phyloP scores from a whole-genome alignment of 2,888 invertebrate genomes.

The Crossocerus cetratus region DNA sequence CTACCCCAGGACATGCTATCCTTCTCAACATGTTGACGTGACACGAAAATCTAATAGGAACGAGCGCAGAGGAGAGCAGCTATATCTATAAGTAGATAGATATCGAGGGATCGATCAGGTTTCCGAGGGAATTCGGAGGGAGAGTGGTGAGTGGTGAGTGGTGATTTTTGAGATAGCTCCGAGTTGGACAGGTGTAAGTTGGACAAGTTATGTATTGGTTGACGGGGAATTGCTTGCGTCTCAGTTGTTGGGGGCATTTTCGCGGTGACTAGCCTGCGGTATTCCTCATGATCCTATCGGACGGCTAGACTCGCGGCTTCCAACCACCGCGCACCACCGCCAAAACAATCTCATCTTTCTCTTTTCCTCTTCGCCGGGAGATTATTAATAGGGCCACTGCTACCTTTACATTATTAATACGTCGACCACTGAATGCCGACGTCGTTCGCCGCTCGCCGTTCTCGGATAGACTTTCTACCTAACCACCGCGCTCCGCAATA shows the following conservation, averaged over 20 bases:
- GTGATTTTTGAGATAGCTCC: too few relatives aligned
- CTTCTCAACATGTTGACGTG: too few relatives aligned
- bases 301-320: background rate
- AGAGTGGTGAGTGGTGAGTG: too few relatives aligned
- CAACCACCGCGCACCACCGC: too few relatives aligned
- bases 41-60: too few relatives aligned
- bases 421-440: conserved; percentile 4
- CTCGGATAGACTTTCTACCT: conserved; percentile 15
- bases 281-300: conserved; percentile 4
- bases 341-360: conserved; percentile 1
- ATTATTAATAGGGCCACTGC: conserved; percentile 12
- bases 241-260: background rate
- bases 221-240: background rate
- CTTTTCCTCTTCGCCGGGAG: background rate
- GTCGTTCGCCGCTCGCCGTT: too few relatives aligned
- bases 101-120: too few relatives aligned
- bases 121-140: too few relatives aligned
- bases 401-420: conserved; percentile 10
- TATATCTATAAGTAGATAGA: too few relatives aligned
- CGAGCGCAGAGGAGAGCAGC: too few relatives aligned
- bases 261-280: conserved; percentile 11
- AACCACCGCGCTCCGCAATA: background rate
- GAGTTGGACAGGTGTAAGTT: too few relatives aligned
- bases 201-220: too few relatives aligned
- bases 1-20: conserved; percentile 29